Evolutionary conservation across 2,888 invertebrate species (phyloP).

Genomic region (Nemotelus pantherinus): DNA sequence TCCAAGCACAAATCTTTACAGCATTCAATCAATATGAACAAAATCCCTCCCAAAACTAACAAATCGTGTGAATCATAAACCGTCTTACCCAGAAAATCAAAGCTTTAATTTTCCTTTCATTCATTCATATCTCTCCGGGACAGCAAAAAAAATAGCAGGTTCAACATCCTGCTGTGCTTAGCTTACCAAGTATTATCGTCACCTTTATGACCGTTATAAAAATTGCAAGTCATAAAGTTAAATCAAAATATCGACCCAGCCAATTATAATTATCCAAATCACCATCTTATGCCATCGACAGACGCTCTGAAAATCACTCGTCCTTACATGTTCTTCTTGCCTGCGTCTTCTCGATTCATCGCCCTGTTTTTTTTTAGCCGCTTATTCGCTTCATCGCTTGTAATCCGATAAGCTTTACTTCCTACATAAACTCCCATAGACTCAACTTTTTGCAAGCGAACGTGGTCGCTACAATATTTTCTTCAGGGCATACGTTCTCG

Average conservation of each 20-base stretch:
- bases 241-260: constrained; percentile 30
- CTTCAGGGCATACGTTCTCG: not conserved
- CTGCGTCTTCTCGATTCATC: not conserved
- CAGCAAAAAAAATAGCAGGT: too few relatives aligned
- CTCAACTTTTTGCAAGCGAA: not conserved
- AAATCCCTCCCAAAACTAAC: too few relatives aligned
- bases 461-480: not conserved
- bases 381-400: not conserved
- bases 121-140: too few relatives aligned
- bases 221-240: constrained; percentile 26
- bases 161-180: too few relatives aligned
- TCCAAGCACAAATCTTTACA: too few relatives aligned
- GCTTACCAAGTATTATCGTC: not conserved
- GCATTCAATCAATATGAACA: too few relatives aligned
- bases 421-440: constrained; percentile 16
- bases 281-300: constrained; percentile 25
- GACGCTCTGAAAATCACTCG: not conserved
- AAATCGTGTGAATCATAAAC: too few relatives aligned
- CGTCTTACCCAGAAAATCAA: too few relatives aligned
- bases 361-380: not conserved
- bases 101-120: too few relatives aligned
- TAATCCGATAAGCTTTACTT: not conserved
- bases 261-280: constrained; percentile 31
- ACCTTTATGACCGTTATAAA: constrained; percentile 12
- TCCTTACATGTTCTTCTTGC: not conserved